phyloP scores from a whole-genome alignment of 2,888 invertebrate species.

The Pimpla rufipes region DNA sequence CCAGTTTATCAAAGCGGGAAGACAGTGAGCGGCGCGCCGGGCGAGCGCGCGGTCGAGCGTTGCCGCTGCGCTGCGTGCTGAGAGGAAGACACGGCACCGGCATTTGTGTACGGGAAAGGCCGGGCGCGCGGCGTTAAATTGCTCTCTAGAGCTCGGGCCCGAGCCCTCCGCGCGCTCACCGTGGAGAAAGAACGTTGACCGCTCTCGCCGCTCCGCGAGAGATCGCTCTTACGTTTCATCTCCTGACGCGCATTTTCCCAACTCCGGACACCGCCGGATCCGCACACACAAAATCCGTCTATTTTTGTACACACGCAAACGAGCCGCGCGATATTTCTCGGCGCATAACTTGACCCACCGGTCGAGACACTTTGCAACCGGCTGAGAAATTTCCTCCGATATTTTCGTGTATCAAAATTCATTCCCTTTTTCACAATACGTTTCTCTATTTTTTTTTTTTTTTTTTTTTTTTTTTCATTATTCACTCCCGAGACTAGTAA shows the following conservation, averaged over 20 bases:
- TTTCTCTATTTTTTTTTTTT: no score
- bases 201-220: slow-evolving; percentile 18
- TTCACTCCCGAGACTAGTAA: no score
- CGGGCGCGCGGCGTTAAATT: slow-evolving; percentile 46
- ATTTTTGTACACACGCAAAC: no score
- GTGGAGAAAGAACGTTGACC: slow-evolving; percentile 46
- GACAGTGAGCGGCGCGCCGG: slow-evolving; percentile 10
- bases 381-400: no score
- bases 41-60: slow-evolving; percentile 34
- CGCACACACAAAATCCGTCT: not conserved
- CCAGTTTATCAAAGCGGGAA: slow-evolving; percentile 45
- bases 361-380: no score
- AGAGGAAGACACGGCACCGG: slow-evolving; percentile 66
- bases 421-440: no score
- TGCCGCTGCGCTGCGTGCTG: slow-evolving; percentile 24
- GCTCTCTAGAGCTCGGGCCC: slow-evolving; percentile 14
- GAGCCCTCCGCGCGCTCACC: slow-evolving; percentile 5
- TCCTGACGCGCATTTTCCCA: slow-evolving; percentile 2
- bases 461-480: no score
- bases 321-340: no score
- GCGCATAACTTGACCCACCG: no score
- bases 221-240: not conserved
- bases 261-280: not conserved
- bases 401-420: no score
- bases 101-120: slow-evolving; percentile 61